A percentile compares a stretch with the other conserved stretches of the same genome.
Evolutionary conservation across 2,797 vertebrate genomes (phyloP).

Genomic region (Rhinophrynus dorsalis): DNA sequence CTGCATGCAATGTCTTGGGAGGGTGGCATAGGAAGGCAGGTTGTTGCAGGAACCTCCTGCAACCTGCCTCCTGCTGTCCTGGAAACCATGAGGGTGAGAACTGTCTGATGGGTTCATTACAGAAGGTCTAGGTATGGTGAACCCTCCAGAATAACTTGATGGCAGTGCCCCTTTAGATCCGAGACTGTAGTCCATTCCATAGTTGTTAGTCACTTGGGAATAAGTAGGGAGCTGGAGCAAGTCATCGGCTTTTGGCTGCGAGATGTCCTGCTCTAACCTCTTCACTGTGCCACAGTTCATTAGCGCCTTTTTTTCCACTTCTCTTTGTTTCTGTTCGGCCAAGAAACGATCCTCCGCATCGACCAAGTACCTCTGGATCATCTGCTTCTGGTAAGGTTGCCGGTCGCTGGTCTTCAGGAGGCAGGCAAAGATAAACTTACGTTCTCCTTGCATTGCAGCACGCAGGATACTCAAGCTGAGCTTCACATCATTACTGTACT

Average conservation of each 20-base stretch:
- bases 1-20: constrained; percentile 66
- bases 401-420: constrained; percentile 87
- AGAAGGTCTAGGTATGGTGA: constrained; percentile 83
- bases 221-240: constrained; percentile 17
- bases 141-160: constrained; percentile 76
- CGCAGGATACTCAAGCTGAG: constrained; percentile 87
- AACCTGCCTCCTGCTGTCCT: constrained; percentile 74
- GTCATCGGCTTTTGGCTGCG: constrained; percentile 69
- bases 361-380: constrained; percentile 90
- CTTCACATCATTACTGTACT: constrained; percentile 87
- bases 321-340: constrained; percentile 85
- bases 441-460: constrained; percentile 89
- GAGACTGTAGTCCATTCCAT: constrained; percentile 51
- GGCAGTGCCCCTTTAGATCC: constrained; percentile 64
- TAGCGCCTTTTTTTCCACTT: constrained; percentile 76
- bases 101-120: constrained; percentile 54
- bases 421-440: constrained; percentile 85
- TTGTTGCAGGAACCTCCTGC: constrained; percentile 67
- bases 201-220: constrained; percentile 2
- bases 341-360: constrained; percentile 89
- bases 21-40: constrained; percentile 69
- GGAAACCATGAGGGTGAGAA: constrained; percentile 62
- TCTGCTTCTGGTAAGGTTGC: constrained; percentile 95
- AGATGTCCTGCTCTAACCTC: constrained; percentile 58
- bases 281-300: constrained; percentile 48